Conservation (phyloP, 2,113 vertebrate species). For the Urocitellus parryii region DNA sequence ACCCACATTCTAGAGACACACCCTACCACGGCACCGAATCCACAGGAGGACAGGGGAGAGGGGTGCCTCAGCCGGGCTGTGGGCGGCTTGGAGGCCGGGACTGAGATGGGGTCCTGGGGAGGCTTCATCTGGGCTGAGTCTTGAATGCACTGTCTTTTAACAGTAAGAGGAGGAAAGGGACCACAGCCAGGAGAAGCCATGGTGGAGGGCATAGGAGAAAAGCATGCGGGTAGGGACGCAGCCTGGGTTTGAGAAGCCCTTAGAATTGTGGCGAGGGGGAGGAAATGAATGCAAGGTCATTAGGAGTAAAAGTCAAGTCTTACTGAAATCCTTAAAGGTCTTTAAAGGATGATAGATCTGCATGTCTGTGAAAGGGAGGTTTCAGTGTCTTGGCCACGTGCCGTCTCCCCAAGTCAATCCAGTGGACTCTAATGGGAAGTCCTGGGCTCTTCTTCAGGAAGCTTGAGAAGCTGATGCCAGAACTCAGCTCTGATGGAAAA, state of each 20-base stretch:
- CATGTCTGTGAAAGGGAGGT: not conserved
- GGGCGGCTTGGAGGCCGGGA: too few relatives aligned
- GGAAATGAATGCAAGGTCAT: accelerated
- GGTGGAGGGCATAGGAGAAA: not conserved
- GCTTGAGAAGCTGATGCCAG: not conserved
- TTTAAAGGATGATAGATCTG: not conserved
- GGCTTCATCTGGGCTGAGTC: not conserved
- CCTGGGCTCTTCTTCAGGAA: not conserved
- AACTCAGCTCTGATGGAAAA: not conserved
- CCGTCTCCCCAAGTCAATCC: not conserved
- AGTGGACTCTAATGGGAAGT: not conserved
- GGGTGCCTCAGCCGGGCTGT: too few relatives aligned
- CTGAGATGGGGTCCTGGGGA: not conserved
- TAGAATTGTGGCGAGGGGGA: not conserved
- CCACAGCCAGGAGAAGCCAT: too few relatives aligned
- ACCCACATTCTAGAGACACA: not conserved
- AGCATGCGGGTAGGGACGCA: accelerated
- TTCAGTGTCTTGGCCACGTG: not conserved
- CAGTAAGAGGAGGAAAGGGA: not conserved
- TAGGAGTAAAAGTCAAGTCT: not conserved
- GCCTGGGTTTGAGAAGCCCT: not conserved
- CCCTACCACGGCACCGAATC: accelerated
- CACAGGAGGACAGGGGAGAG: not conserved
- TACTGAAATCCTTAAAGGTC: too few relatives aligned
- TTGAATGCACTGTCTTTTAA: not conserved